These are phyloP conservation scores for Chaetops frenatus DNA, from an alignment of 2,113 vertebrate genomes.

Conservation along the genomic window DNA sequence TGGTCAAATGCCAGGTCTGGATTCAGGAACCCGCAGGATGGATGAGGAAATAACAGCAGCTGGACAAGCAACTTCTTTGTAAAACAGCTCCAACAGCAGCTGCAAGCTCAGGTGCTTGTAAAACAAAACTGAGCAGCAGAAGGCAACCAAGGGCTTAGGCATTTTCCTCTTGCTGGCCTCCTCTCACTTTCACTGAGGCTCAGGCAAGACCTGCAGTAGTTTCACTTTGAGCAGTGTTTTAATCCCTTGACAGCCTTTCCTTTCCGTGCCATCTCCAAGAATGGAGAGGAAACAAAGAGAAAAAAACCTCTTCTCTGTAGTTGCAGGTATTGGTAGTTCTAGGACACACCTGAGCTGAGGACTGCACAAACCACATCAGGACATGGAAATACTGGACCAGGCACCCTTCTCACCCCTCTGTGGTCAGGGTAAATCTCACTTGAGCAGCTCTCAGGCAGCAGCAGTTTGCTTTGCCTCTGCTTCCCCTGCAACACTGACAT, in stretches of 20 bases:
- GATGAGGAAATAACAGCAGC: not conserved
- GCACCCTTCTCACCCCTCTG: not conserved
- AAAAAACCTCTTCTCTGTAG: not conserved
- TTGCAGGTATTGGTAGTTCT: not conserved
- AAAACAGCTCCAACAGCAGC: not conserved
- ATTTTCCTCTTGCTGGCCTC: not conserved
- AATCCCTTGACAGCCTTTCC: not conserved
- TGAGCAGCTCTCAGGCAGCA: not conserved
- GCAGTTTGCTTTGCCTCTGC: not conserved
- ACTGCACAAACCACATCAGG: not conserved
- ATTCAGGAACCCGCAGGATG: not conserved
- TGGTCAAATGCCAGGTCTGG: not conserved
- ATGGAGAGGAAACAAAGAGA: not conserved
- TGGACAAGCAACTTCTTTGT: not conserved
- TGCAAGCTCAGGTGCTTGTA: not conserved
- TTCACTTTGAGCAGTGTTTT: not conserved
- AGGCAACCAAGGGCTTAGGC: not conserved
- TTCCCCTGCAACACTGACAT: not conserved
- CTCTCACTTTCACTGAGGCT: not conserved
- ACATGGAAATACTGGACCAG: fast-evolving
- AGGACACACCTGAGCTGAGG: not conserved
- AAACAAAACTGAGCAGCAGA: not conserved
- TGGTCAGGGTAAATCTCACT: too few species aligned
- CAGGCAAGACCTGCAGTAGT: not conserved
- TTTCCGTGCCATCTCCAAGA: not conserved